phyloP scores from a whole-genome alignment of 2,797 vertebrate species.

The Nasua narica region DNA sequence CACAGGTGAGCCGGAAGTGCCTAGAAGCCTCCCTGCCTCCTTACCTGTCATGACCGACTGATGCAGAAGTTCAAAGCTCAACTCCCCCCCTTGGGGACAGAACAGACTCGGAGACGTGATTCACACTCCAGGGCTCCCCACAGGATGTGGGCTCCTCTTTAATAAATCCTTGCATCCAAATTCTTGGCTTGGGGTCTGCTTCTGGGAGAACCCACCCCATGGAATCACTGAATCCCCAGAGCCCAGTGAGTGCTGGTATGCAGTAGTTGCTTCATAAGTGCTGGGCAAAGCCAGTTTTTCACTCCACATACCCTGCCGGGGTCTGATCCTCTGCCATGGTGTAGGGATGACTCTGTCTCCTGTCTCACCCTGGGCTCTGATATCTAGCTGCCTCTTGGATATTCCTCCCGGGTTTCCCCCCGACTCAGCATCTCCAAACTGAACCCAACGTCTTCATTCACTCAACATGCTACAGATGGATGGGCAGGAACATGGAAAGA shows the following conservation, averaged over 20 bases:
- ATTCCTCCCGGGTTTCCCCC: background rate
- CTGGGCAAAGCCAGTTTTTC: background rate
- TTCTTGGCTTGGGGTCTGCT: background rate
- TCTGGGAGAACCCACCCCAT: background rate
- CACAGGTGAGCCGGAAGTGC: background rate
- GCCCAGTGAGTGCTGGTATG: background rate
- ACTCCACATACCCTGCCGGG: background rate
- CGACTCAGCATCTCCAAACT: background rate
- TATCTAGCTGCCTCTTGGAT: background rate
- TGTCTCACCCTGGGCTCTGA: background rate
- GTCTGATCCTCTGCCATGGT: background rate
- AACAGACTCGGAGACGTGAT: background rate
- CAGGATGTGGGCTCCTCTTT: background rate
- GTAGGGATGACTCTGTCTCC: background rate
- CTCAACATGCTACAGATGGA: background rate
- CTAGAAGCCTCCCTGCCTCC: background rate
- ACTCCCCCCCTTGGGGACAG: background rate
- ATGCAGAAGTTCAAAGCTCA: background rate
- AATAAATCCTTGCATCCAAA: background rate
- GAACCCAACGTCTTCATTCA: background rate
- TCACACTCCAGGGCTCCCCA: background rate
- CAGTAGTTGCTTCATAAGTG: background rate
- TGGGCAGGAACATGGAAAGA: background rate
- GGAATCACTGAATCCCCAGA: background rate
- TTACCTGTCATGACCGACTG: background rate